Conservation (phyloP, 2,888 invertebrate species). For the Alentia gelatinosa region DNA sequence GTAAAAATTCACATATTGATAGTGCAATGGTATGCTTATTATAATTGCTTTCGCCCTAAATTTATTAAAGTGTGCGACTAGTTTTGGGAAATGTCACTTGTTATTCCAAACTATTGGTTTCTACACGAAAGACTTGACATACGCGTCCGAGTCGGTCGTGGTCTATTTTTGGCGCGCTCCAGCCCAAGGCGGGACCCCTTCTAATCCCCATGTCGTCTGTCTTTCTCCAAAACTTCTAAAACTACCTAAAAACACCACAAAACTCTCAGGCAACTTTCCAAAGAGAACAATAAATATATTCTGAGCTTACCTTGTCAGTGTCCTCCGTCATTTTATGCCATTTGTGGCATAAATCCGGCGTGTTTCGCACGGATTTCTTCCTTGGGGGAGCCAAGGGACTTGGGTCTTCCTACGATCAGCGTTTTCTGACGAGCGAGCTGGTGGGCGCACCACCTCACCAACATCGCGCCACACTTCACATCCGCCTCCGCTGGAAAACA, state of each 20-base stretch:
- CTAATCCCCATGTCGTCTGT: too few species aligned
- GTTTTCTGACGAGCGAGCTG: not conserved
- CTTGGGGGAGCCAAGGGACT: conserved; percentile 49
- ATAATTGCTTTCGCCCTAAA: too few species aligned
- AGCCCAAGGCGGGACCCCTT: too few species aligned
- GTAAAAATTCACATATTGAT: too few species aligned
- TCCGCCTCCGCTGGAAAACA: not conserved
- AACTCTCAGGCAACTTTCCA: not conserved
- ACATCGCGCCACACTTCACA: not conserved
- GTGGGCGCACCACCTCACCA: not conserved
- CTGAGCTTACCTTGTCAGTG: not conserved
- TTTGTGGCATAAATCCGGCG: conserved; percentile 4
- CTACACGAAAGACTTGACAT: not conserved
- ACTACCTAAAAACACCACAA: not conserved
- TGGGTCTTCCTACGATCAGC: not conserved
- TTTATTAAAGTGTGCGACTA: too few species aligned
- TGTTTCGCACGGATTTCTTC: not conserved
- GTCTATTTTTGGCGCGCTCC: not conserved
- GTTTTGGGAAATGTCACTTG: not conserved
- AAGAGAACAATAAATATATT: not conserved
- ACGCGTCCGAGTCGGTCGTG: not conserved
- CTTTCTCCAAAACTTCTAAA: not conserved
- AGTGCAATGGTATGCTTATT: too few species aligned
- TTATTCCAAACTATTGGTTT: not conserved
- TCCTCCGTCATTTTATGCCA: conserved; percentile 13